Conservation (phyloP, 1,140 invertebrate species). For the Myzus persicae region DNA sequence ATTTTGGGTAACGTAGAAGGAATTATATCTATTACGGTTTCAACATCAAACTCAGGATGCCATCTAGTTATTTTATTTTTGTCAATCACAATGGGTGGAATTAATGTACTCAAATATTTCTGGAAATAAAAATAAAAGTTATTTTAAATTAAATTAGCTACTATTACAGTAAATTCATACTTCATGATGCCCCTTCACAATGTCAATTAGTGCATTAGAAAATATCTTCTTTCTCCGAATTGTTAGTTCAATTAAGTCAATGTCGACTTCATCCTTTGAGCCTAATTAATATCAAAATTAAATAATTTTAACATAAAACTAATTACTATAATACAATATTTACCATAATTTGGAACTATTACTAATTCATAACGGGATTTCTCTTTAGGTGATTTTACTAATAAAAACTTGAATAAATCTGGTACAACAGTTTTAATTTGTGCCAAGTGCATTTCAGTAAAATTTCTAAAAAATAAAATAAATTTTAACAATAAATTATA, state of each 20-base stretch:
- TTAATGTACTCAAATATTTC: constrained; percentile 76
- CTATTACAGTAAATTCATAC: neutral
- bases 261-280: neutral
- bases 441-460: constrained; percentile 79
- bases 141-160: constrained; percentile 33
- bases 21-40: constrained; percentile 80
- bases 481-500: neutral
- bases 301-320: neutral
- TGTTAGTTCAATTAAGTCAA: constrained; percentile 41
- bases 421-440: constrained; percentile 87
- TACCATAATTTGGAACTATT: constrained; percentile 48
- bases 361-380: constrained; percentile 43
- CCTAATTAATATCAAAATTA: constrained; percentile 27
- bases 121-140: constrained; percentile 63
- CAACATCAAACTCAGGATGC: constrained; percentile 91
- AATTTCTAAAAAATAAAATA: constrained; percentile 70
- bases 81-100: constrained; percentile 76
- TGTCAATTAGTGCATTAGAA: constrained; percentile 8
- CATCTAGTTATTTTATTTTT: constrained; percentile 81
- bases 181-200: constrained; percentile 36
- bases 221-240: constrained; percentile 24
- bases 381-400: constrained; percentile 35
- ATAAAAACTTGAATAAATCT: constrained; percentile 59
- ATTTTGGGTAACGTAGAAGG: constrained; percentile 75
- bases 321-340: neutral